Conservation (phyloP, 2,888 invertebrate species). For the Andrena bicolor region DNA sequence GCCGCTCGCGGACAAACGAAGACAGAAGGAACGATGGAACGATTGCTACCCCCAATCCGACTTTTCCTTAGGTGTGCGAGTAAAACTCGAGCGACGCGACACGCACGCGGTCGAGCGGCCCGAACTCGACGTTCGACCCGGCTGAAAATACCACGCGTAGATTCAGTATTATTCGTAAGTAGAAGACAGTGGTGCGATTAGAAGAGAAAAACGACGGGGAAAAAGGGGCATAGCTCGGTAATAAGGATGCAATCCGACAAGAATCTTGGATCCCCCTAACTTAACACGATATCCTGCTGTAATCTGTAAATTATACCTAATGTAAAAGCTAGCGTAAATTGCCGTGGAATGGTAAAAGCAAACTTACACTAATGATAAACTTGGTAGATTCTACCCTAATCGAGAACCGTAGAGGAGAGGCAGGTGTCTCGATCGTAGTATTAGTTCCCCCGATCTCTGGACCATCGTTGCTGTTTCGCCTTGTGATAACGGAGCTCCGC, state of each 20-base stretch:
- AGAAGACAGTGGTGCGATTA: conserved; percentile 36
- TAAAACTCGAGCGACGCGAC: background rate
- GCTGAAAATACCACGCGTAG: conserved; percentile 65
- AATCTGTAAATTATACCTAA: conserved; percentile 68
- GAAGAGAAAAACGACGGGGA: conserved; percentile 14
- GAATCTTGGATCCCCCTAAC: conserved; percentile 43
- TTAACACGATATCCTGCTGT: conserved; percentile 60
- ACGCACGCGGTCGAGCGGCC: background rate
- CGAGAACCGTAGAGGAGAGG: conserved; percentile 56
- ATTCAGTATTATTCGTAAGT: conserved; percentile 73
- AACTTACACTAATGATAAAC: conserved; percentile 64
- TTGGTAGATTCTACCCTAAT: conserved; percentile 56
- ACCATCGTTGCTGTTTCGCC: conserved; percentile 69
- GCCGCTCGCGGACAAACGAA: background rate
- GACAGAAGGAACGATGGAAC: background rate
- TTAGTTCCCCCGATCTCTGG: conserved; percentile 77
- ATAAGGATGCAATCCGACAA: conserved; percentile 23
- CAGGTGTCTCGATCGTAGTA: conserved; percentile 58
- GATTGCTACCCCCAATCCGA: background rate
- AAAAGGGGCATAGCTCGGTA: conserved; percentile 15
- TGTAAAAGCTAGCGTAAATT: conserved; percentile 57
- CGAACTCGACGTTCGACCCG: conserved; percentile 20
- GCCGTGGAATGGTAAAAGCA: conserved; percentile 43
- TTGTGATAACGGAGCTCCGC: conserved; percentile 66
- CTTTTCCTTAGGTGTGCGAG: background rate